Evolutionary conservation across 2,888 invertebrate species (phyloP).

Genomic region (Amphipyra tragopoginis): DNA sequence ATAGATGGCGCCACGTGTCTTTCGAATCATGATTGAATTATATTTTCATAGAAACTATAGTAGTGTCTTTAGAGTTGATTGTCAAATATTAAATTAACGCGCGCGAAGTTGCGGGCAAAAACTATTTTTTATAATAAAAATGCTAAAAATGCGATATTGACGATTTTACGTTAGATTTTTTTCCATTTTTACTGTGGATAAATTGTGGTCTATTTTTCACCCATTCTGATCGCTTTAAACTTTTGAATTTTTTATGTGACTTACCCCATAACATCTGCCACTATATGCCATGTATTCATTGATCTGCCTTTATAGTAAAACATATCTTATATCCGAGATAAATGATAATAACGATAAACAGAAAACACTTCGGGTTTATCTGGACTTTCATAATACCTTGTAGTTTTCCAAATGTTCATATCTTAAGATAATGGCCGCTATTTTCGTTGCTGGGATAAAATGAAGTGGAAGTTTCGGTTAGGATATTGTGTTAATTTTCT

Average conservation of each 20-base stretch:
- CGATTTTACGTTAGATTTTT: too few species aligned
- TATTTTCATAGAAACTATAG: too few species aligned
- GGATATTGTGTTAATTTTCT: constrained; percentile 1
- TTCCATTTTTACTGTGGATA: too few species aligned
- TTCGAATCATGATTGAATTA: too few species aligned
- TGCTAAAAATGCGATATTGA: too few species aligned
- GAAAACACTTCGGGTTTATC: constrained; percentile 45
- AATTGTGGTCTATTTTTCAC: too few species aligned
- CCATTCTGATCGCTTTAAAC: too few species aligned
- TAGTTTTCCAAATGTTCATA: constrained; percentile 6
- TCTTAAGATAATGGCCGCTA: constrained; percentile 3
- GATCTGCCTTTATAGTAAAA: constrained; percentile 45
- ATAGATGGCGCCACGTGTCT: too few species aligned
- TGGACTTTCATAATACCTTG: constrained; percentile 19
- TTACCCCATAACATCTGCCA: constrained; percentile 41
- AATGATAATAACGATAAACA: constrained; percentile 43
- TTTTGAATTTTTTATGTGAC: constrained; percentile 7
- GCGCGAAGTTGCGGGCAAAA: too few species aligned
- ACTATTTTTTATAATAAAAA: too few species aligned
- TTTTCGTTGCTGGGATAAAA: not conserved
- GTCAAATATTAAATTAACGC: too few species aligned
- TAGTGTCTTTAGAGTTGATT: too few species aligned
- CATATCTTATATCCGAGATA: constrained; percentile 57
- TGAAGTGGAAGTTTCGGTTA: not conserved
- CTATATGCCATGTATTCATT: constrained; percentile 1